A percentile compares a stretch with the other conserved stretches of the same genome.
These are phyloP conservation scores for Schlechtendalia chinensis DNA, from an alignment of 1,140 invertebrate species.

Conservation along the genomic window DNA sequence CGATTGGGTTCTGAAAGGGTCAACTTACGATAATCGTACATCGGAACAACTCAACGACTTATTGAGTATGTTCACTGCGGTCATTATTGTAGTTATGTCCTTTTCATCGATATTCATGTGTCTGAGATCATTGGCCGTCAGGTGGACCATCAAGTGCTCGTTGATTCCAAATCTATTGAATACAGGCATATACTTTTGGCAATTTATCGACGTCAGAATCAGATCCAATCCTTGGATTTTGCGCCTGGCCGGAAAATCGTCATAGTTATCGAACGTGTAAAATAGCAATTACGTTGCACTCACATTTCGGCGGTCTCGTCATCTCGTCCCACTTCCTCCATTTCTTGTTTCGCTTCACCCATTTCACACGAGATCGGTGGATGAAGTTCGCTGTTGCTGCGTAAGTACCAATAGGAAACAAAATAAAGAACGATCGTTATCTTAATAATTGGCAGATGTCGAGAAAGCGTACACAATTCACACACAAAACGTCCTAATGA, in stretches of 20 bases:
- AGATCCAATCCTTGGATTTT: conserved; percentile 2
- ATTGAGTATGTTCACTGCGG: conserved; percentile 3
- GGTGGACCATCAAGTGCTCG: background rate
- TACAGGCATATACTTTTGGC: conserved; percentile 8
- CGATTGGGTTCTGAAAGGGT: background rate
- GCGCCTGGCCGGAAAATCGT: background rate
- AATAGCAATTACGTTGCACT: too few relatives aligned
- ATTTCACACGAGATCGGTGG: too few relatives aligned
- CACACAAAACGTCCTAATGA: too few relatives aligned
- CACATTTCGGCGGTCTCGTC: background rate
- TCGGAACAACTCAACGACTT: background rate
- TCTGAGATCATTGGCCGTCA: conserved; percentile 1
- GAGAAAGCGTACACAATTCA: too few relatives aligned
- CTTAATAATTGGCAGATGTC: too few relatives aligned
- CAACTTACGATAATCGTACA: conserved; percentile 17
- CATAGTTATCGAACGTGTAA: background rate
- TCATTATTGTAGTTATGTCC: background rate
- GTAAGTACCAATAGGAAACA: too few relatives aligned
- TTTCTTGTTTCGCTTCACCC: too few relatives aligned
- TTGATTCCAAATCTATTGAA: conserved; percentile 16
- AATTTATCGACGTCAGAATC: conserved; percentile 32
- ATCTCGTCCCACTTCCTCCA: too few relatives aligned
- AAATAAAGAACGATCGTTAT: too few relatives aligned
- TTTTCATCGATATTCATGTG: background rate
- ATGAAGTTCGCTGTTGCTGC: too few relatives aligned